Evolutionary conservation across 2,888 invertebrate genomes (phyloP).

Genomic region (Oxycera nigricornis): DNA sequence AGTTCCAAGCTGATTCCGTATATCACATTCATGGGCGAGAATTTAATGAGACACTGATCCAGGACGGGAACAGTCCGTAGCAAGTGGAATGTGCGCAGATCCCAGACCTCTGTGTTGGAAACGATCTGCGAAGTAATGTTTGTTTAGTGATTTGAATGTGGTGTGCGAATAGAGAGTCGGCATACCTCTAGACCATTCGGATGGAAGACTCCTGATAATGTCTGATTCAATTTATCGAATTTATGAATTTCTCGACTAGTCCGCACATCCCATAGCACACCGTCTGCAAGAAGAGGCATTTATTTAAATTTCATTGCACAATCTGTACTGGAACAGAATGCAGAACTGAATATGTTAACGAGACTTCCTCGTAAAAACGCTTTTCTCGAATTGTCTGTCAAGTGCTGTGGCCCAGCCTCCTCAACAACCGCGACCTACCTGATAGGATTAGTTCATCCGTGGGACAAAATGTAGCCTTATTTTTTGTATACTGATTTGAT

Average conservation of each 20-base stretch:
- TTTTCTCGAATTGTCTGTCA: too few relatives aligned
- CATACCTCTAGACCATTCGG: constrained; percentile 90
- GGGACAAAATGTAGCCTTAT: constrained; percentile 92
- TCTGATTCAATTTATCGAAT: constrained; percentile 96
- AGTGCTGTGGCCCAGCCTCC: too few relatives aligned
- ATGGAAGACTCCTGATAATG: constrained; percentile 94
- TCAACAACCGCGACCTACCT: constrained; percentile 63
- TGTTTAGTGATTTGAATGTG: not conserved
- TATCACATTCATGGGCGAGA: constrained; percentile 85
- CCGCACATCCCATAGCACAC: constrained; percentile 93
- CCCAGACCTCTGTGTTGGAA: constrained; percentile 99
- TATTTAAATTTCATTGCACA: not conserved
- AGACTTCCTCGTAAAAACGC: too few relatives aligned
- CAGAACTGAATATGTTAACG: not conserved
- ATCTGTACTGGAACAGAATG: not conserved
- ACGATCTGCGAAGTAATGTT: constrained; percentile 69
- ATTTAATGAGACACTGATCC: constrained; percentile 87
- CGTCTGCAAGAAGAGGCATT: constrained; percentile 68
- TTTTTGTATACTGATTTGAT: constrained; percentile 92
- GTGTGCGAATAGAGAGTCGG: not conserved
- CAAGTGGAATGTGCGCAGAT: constrained; percentile 91
- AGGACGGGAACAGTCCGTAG: constrained; percentile 92
- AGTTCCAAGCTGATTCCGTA: constrained; percentile 86
- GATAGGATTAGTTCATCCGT: constrained; percentile 93
- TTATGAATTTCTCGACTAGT: constrained; percentile 91